A percentile compares a stretch with the other conserved stretches of the same genome.
Conservation (phyloP, 2,113 vertebrate species). For the Anguilla rostrata region DNA sequence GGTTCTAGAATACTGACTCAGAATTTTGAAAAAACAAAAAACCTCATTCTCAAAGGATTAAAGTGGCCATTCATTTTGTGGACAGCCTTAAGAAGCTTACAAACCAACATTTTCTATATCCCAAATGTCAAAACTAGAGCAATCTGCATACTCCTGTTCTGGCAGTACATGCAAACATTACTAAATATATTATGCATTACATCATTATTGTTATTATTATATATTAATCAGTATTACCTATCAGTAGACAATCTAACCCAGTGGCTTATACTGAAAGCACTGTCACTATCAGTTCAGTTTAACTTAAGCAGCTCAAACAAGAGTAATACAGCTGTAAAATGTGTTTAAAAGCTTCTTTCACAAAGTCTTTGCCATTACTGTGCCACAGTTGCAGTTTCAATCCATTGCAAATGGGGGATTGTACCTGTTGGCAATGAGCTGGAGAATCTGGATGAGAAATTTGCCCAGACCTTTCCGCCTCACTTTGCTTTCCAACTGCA, state of each 20-base stretch:
- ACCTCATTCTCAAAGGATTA: too few relatives aligned
- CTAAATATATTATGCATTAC: background rate
- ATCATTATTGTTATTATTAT: background rate
- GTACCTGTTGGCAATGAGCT: conserved; percentile 90
- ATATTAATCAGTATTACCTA: background rate
- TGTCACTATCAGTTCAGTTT: too few relatives aligned
- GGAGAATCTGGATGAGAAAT: conserved; percentile 90
- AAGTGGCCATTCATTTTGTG: background rate
- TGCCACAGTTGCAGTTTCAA: background rate
- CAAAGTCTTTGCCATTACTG: too few relatives aligned
- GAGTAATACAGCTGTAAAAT: too few relatives aligned
- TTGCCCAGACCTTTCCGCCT: conserved; percentile 89
- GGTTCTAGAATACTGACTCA: too few relatives aligned
- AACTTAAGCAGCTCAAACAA: too few relatives aligned
- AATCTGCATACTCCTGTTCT: background rate
- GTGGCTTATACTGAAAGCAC: too few relatives aligned
- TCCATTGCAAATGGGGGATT: background rate
- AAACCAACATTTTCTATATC: background rate
- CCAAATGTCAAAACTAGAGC: background rate
- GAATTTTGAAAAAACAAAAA: too few relatives aligned
- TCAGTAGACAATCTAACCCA: too few relatives aligned
- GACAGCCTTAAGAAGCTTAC: background rate
- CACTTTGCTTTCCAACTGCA: conserved; percentile 85
- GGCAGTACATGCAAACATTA: background rate
- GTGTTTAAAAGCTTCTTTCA: too few relatives aligned